These are phyloP conservation scores for Ancistrus triradiatus DNA, from an alignment of 2,113 vertebrate genomes.

Conservation along the genomic window DNA sequence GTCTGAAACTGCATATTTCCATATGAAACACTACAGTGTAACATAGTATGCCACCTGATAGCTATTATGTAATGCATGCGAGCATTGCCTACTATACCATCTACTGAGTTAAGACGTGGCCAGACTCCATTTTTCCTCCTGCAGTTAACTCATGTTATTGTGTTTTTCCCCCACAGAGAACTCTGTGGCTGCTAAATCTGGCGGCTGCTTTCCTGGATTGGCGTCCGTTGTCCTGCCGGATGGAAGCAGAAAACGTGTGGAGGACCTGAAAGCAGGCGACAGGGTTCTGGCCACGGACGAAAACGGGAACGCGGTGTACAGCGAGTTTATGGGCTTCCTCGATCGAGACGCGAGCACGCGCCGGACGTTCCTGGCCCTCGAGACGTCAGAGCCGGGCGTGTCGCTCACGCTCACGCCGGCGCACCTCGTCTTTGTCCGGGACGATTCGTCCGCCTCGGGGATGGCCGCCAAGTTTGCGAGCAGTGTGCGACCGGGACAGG, in stretches of 20 bases:
- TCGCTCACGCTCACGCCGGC: slow-evolving; percentile 84
- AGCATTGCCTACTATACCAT: no score
- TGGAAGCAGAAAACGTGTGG: slow-evolving; percentile 78
- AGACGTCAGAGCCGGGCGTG: slow-evolving; percentile 73
- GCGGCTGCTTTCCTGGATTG: slow-evolving; percentile 90
- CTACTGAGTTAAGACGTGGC: no score
- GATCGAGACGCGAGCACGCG: slow-evolving; percentile 75
- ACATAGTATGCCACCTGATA: no score
- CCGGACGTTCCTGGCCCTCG: slow-evolving; percentile 85
- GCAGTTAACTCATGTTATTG: no score
- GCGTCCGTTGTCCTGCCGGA: slow-evolving; percentile 80
- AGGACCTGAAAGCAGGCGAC: slow-evolving; percentile 80
- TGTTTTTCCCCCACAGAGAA: slow-evolving; percentile 77
- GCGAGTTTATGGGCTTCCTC: slow-evolving; percentile 90
- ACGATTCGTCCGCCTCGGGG: slow-evolving; percentile 40
- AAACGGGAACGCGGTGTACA: slow-evolving; percentile 77
- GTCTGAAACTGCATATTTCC: no score
- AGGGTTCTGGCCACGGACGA: slow-evolving; percentile 79
- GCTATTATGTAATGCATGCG: no score
- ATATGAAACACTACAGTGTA: no score
- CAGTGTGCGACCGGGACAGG: slow-evolving; percentile 76
- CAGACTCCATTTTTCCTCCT: no score
- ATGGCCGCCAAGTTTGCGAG: slow-evolving; percentile 75
- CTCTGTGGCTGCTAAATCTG: slow-evolving; percentile 92
- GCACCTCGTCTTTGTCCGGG: slow-evolving; percentile 83